These are phyloP conservation scores for Schizothorax lantsangensis DNA, from an alignment of 2,797 vertebrate genomes.

Conservation along the genomic window DNA sequence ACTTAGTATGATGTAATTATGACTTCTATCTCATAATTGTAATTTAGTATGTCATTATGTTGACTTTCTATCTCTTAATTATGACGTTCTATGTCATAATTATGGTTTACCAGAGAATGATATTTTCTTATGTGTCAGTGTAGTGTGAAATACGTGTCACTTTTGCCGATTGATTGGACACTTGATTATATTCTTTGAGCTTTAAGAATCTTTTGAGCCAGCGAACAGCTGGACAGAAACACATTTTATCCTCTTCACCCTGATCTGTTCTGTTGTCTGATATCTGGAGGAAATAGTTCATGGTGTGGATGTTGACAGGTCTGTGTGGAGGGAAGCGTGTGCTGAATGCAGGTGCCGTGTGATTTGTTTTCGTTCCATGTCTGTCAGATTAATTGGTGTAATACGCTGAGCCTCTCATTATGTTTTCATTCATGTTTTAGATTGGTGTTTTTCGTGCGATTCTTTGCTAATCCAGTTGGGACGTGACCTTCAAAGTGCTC, in stretches of 20 bases:
- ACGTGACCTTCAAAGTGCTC: constrained; percentile 3
- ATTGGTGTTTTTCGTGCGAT: neutral
- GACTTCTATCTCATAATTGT: neutral
- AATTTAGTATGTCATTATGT: neutral
- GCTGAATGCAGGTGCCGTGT: neutral
- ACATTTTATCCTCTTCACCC: neutral
- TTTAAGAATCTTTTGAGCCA: neutral
- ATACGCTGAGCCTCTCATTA: neutral
- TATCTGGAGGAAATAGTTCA: neutral
- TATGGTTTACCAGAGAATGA: neutral
- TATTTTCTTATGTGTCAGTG: neutral
- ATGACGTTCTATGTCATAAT: neutral
- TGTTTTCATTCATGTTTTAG: neutral
- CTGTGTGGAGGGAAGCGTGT: neutral
- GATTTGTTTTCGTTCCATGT: neutral
- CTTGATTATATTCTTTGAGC: neutral
- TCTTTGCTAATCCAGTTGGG: constrained; percentile 1
- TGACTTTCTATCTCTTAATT: neutral
- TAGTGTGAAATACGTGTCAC: neutral
- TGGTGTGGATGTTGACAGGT: neutral
- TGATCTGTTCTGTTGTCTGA: neutral
- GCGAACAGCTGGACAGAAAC: neutral
- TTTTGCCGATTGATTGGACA: neutral
- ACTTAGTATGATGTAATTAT: neutral
- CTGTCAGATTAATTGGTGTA: constrained; percentile 19